Evolutionary conservation across 2,113 vertebrate genomes (phyloP).

Genomic region (Furnarius figulus): DNA sequence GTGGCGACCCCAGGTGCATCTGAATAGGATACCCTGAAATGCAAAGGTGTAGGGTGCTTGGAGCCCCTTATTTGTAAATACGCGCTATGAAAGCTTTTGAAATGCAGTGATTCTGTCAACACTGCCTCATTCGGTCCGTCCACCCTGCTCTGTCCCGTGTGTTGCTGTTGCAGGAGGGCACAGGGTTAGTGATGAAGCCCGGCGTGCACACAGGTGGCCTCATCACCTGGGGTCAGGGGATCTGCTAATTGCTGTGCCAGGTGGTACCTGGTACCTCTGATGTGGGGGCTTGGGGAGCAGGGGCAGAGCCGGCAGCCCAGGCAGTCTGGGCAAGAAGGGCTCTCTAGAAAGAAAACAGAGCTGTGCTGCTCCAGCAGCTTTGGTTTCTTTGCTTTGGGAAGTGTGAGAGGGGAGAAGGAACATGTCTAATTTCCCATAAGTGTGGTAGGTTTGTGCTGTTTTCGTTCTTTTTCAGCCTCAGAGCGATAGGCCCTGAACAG

Average conservation of each 20-base stretch:
- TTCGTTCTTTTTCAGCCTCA: not conserved
- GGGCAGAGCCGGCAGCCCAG: not conserved
- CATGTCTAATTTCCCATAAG: fast-evolving
- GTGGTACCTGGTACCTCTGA: not conserved
- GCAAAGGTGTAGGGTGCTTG: not conserved
- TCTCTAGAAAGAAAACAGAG: too few relatives aligned
- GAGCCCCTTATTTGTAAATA: not conserved
- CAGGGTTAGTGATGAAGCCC: not conserved
- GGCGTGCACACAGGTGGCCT: too few relatives aligned
- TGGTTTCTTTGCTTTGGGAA: not conserved
- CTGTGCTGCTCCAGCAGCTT: not conserved
- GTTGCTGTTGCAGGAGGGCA: not conserved
- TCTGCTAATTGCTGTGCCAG: not conserved
- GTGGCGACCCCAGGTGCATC: not conserved
- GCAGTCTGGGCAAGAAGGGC: not conserved
- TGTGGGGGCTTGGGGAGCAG: not conserved
- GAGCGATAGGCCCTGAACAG: not conserved
- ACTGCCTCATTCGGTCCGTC: too few relatives aligned
- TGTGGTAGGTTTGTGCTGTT: not conserved
- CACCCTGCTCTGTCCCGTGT: not conserved
- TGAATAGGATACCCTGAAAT: not conserved
- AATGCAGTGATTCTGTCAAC: not conserved
- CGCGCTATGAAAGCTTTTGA: not conserved
- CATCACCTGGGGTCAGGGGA: too few relatives aligned
- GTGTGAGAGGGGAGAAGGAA: not conserved